These are phyloP conservation scores for Crenichthys baileyi DNA, from an alignment of 2,797 vertebrate genomes.

Conservation along the genomic window DNA sequence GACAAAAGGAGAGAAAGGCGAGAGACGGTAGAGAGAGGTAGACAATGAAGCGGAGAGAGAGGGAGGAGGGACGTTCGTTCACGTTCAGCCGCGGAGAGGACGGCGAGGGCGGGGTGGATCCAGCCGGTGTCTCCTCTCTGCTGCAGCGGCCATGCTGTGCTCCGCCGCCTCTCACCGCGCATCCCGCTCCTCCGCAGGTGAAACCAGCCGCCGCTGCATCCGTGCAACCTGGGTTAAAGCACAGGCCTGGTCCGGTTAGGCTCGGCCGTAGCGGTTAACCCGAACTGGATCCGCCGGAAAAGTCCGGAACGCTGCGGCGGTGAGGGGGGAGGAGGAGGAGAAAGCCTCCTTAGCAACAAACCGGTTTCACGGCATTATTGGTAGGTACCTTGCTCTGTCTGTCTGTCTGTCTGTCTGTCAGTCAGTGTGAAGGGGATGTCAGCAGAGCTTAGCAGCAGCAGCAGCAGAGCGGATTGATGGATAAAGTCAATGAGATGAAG, in stretches of 20 bases:
- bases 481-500: conserved; percentile 15
- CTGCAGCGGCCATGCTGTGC: conserved; percentile 74
- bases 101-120: conserved; percentile 17
- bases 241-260: conserved; percentile 14
- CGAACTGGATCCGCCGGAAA: conserved; percentile 12
- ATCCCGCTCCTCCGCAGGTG: conserved; percentile 51
- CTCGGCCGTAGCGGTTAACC: conserved; percentile 6
- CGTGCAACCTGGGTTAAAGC: conserved; percentile 28
- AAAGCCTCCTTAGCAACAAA: conserved; percentile 70
- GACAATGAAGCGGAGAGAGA: conserved; percentile 16
- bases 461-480: conserved; percentile 39
- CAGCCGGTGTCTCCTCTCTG: conserved; percentile 63
- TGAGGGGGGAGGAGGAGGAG: conserved; percentile 17
- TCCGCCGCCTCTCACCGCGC: conserved; percentile 49
- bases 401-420: conserved; percentile 25
- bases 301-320: conserved; percentile 10
- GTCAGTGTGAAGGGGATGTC: conserved; percentile 36
- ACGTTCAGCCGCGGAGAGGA: conserved; percentile 37
- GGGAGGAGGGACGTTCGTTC: conserved; percentile 33
- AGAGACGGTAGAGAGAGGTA: conserved; percentile 32
- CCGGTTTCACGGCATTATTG: conserved; percentile 63
- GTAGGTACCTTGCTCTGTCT: conserved; percentile 61
- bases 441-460: conserved; percentile 34
- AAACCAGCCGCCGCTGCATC: conserved; percentile 34
- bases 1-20: conserved; percentile 29